These are phyloP conservation scores for Nemoura dubitans DNA, from an alignment of 2,888 invertebrate genomes.

Conservation along the genomic window DNA sequence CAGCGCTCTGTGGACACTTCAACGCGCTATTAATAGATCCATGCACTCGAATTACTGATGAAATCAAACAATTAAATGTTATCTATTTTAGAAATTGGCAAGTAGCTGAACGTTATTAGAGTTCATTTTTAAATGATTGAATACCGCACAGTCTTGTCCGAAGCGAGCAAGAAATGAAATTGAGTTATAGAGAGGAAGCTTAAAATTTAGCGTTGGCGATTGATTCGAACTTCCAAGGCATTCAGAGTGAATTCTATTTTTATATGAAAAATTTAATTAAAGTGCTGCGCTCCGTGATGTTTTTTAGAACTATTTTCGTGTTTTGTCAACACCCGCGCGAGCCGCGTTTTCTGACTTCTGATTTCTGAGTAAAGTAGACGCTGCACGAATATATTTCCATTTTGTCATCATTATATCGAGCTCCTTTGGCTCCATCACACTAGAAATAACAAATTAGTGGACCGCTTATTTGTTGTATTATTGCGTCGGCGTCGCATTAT, in stretches of 20 bases:
- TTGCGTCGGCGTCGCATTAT: background rate
- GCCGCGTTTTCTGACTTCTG: background rate
- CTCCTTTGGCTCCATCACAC: too few species aligned
- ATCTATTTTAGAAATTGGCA: conserved; percentile 7
- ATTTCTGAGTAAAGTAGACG: background rate
- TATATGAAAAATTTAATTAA: background rate
- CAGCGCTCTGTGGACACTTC: too few species aligned
- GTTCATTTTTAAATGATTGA: background rate
- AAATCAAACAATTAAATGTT: background rate
- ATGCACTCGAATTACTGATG: background rate
- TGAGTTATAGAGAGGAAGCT: background rate
- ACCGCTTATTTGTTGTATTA: background rate
- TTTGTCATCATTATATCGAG: conserved; percentile 3
- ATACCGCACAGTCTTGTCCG: background rate
- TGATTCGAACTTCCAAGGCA: background rate
- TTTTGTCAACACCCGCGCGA: background rate
- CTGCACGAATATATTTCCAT: background rate
- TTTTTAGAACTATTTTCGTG: background rate
- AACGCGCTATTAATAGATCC: background rate
- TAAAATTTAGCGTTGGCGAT: background rate
- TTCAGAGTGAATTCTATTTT: background rate
- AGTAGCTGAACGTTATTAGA: background rate
- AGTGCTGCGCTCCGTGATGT: background rate
- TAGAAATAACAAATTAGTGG: background rate
- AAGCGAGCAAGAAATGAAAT: background rate